Percentiles rank a stretch among this genome's conserved stretches.
phyloP scores from a whole-genome alignment of 2,797 vertebrate species.

The Philypnodon macrostomus region DNA sequence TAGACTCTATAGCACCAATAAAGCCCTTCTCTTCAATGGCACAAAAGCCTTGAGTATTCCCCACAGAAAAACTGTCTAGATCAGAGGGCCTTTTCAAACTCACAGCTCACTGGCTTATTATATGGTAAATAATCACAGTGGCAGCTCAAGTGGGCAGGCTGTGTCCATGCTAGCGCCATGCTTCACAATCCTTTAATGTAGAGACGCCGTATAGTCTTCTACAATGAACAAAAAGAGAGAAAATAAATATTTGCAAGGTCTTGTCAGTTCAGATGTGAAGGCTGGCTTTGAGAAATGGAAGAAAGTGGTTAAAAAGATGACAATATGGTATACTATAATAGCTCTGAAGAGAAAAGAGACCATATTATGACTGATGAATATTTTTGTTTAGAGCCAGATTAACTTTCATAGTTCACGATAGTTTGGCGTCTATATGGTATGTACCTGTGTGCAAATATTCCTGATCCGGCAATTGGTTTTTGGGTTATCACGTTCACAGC shows the following conservation, averaged over 20 bases:
- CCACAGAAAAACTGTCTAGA: conserved; percentile 35
- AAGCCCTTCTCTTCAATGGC: conserved; percentile 16
- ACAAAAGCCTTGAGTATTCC: conserved; percentile 9
- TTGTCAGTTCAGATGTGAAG: conserved; percentile 24
- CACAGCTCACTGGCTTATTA: conserved; percentile 35
- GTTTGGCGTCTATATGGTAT: no score
- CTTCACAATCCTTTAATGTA: conserved; percentile 33
- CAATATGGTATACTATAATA: no score
- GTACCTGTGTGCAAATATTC: no score
- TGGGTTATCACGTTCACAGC: no score
- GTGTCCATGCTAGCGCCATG: conserved; percentile 23
- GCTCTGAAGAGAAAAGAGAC: not conserved
- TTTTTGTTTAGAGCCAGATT: no score
- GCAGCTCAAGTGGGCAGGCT: conserved; percentile 35
- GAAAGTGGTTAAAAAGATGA: not conserved
- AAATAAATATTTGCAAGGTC: conserved; percentile 29
- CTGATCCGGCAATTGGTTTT: no score
- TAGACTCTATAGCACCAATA: no score
- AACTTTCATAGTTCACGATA: no score
- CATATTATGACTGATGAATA: no score
- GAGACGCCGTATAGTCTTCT: conserved; percentile 25
- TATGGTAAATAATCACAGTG: conserved; percentile 48
- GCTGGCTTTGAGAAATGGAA: conserved; percentile 21
- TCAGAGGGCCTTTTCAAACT: conserved; percentile 25
- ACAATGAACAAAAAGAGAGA: conserved; percentile 33